Evolutionary conservation across 2,113 vertebrate genomes (phyloP), one percentile per base, ranked within the genome.

Genomic region (Crotophaga sulcirostris): DNA sequence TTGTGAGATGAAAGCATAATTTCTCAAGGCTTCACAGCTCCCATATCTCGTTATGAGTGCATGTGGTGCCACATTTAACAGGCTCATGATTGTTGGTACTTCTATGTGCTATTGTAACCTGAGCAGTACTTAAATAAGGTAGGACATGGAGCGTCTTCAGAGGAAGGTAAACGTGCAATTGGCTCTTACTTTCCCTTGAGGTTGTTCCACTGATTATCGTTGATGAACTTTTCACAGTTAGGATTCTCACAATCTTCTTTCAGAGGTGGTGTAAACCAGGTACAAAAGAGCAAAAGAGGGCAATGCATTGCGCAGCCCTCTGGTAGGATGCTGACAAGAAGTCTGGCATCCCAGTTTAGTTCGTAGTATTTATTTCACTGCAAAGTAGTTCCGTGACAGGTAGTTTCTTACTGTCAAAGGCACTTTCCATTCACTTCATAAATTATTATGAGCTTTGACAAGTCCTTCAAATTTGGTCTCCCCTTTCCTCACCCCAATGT

Each of bases 381-480:
- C 68, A 88, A 79, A 91, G 47, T 55, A 67, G 55, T 86, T 92
- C 70, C 90, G 60, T 70, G 79, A 66, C 63, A 86, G 63, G 79
- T 51, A 84, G 87, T 84, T 96, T 96, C 83, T 75, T 93, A 29
- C 68, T 94, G 85, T 88, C 93, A 92, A 83, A 96, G 68, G 59
- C 93, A 72, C 47, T 96, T 96, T 88, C 76, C 60, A 56, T 93
- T 91, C 31, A 12, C 25, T 64, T 81, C 68, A 87, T 96, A 91
- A 96, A 95, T 96, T 95, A 89, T 64, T 80, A 14, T 38, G 49
- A 93, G 85, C 64, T 86, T 92, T 96, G 93, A 96, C 96, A 96
- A 92, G 93, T 68, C 88, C 85, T 94, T 97, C 92, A 91, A 77
- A 94, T 96, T 91, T 92, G 79, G 44, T 80, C 94, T 91, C 82